phyloP scores from a whole-genome alignment of 2,888 invertebrate genomes.

The Drosophila paramelanica region DNA sequence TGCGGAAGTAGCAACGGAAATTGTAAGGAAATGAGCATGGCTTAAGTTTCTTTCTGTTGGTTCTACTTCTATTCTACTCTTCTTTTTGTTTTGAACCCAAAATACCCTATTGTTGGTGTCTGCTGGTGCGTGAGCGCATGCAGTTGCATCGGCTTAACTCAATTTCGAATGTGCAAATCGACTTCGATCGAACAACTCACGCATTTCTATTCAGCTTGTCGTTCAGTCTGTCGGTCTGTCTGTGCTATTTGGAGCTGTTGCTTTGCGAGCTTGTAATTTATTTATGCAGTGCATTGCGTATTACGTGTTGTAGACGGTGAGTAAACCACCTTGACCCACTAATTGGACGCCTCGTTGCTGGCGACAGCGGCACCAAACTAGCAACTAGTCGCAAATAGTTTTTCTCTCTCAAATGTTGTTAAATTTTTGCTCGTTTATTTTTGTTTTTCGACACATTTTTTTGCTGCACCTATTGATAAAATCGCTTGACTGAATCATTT shows the following conservation, averaged over 20 bases:
- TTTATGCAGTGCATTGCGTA: slow-evolving; percentile 59
- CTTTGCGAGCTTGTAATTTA: slow-evolving; percentile 58
- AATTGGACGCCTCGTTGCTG: slow-evolving; percentile 61
- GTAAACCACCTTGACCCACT: slow-evolving; percentile 80
- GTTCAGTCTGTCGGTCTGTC: slow-evolving; percentile 11
- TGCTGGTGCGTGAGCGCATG: slow-evolving; percentile 22
- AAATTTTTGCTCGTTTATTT: not conserved
- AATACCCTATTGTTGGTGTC: not conserved
- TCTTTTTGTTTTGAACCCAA: too few species aligned
- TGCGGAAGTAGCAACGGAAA: slow-evolving; percentile 62
- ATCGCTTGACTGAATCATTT: slow-evolving; percentile 27
- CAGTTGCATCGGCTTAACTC: slow-evolving; percentile 32
- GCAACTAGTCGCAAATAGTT: slow-evolving; percentile 28
- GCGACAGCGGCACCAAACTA: slow-evolving; percentile 2
- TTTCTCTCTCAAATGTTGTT: slow-evolving; percentile 12
- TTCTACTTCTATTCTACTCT: slow-evolving; percentile 4
- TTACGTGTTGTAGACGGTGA: slow-evolving; percentile 48
- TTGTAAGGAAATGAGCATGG: slow-evolving; percentile 74
- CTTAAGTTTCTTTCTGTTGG: slow-evolving; percentile 47
- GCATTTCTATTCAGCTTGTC: slow-evolving; percentile 8
- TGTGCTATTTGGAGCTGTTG: slow-evolving; percentile 64
- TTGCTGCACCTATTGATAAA: slow-evolving; percentile 21
- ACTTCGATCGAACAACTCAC: slow-evolving; percentile 17
- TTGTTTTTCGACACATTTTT: slow-evolving; percentile 8
- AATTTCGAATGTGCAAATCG: slow-evolving; percentile 16